Conservation (phyloP, 2,797 vertebrate species). For the Gymnothorax javanicus region DNA sequence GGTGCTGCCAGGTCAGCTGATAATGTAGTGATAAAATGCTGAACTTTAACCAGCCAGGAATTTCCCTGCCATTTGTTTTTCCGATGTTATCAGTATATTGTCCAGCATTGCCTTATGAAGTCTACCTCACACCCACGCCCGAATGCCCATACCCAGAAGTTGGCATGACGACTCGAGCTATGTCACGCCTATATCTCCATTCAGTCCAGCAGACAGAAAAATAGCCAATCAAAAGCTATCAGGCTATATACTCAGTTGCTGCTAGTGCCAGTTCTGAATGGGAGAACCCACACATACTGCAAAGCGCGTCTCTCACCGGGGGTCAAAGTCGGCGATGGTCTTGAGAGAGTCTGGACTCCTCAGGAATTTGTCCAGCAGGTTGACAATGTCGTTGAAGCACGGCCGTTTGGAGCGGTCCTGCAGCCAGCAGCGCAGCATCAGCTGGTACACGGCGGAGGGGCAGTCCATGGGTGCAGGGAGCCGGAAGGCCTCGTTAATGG, state of each 20-base stretch:
- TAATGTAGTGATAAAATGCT: background rate
- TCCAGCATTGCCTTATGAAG: background rate
- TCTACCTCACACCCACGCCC: background rate
- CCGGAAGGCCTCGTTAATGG: conserved; percentile 93
- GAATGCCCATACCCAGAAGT: background rate
- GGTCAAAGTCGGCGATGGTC: conserved; percentile 92
- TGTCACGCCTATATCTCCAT: background rate
- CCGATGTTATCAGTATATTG: background rate
- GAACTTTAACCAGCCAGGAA: background rate
- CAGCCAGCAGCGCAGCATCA: conserved; percentile 97
- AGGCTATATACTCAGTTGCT: too few species aligned
- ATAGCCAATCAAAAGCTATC: too few species aligned
- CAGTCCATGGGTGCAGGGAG: conserved; percentile 94
- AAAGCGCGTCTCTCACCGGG: conserved; percentile 73
- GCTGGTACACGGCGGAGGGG: conserved; percentile 92
- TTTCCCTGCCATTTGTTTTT: background rate
- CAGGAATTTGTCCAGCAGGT: conserved; percentile 93
- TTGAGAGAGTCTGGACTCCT: conserved; percentile 91
- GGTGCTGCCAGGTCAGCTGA: background rate
- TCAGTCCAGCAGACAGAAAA: too few species aligned
- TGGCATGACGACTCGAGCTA: background rate
- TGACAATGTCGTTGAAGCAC: conserved; percentile 89
- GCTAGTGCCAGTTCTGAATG: background rate
- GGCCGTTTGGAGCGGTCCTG: conserved; percentile 90
- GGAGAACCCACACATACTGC: background rate